Evolutionary conservation across 2,888 invertebrate genomes (phyloP), one percentile per base, ranked within the genome.

Genomic region (Cheilosia soror): DNA sequence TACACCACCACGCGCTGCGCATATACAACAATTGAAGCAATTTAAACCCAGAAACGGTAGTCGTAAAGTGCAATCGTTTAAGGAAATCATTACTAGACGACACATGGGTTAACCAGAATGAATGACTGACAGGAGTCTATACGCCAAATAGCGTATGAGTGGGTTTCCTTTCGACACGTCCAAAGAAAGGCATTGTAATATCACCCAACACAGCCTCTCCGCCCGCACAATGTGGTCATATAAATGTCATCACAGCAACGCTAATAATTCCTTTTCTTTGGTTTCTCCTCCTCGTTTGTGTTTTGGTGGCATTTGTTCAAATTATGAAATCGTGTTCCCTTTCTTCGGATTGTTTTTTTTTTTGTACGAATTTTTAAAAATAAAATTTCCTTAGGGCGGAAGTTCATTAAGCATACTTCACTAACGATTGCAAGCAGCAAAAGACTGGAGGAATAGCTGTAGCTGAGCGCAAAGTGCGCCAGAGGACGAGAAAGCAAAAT

Each of bases 381-480:
- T 72, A 77, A 81, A 85, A 85, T 85, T 85, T 85, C 85, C 85
- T 72, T 51, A 62, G 57, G 71, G 77, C 85, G 85, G 85, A 85
- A 85, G 85, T 85, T 85, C 85, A 85, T 85, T 85, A 85, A 85
- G 81, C 81, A 81, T 72, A 81, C 76, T 85, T 81, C 85, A 85
- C 76, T 72, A 60, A 79, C 55, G 75, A 69, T 51, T 51, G 55
- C 42, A 47, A 44, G 44, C 13, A 53, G 40, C 53, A 31, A n/a
- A 5, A 7, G 15, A 15, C n/a, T 20, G 31, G 9, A 7, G 9
- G n/a, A 15, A n/a, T 49, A 11, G 7, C 40, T 11, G 20, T 49
- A 11, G 7, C 40, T 11, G 20, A 49, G 40, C 60, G n/a, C 13
- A 63, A 33, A 57, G 29, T 31, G n/a, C 47, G 47, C 27, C 40